These are phyloP conservation scores for Callitettix versicolor DNA, from an alignment of 1,140 invertebrate species.

Conservation along the genomic window DNA sequence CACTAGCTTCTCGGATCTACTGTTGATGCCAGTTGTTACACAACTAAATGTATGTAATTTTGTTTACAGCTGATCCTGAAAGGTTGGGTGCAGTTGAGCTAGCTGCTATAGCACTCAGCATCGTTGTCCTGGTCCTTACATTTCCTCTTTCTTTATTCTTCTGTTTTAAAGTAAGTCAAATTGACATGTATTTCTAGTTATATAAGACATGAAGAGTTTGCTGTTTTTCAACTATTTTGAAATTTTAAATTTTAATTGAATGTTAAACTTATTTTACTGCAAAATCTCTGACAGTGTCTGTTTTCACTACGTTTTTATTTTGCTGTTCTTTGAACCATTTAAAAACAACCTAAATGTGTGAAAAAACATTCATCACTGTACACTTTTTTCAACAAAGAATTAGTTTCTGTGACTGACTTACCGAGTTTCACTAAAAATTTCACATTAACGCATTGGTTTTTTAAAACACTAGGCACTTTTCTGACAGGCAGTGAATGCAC, in stretches of 20 bases:
- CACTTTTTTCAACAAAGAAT: too few relatives aligned
- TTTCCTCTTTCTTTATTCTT: constrained; percentile 77
- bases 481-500: too few relatives aligned
- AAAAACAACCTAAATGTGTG: neutral
- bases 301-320: neutral
- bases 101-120: constrained; percentile 66
- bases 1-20: too few relatives aligned
- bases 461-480: too few relatives aligned
- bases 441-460: too few relatives aligned
- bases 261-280: neutral
- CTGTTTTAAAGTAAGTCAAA: constrained; percentile 60
- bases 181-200: neutral
- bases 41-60: too few relatives aligned
- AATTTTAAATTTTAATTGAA: neutral
- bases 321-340: neutral
- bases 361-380: too few relatives aligned
- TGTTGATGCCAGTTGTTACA: too few relatives aligned
- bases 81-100: constrained; percentile 56
- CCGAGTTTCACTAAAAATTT: too few relatives aligned
- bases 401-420: too few relatives aligned
- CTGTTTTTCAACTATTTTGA: neutral
- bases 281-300: neutral
- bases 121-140: constrained; percentile 65
- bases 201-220: neutral
- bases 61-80: constrained; percentile 35